Evolutionary conservation across 2,113 vertebrate species (phyloP).

Genomic region (Phylloscopus whistleri): DNA sequence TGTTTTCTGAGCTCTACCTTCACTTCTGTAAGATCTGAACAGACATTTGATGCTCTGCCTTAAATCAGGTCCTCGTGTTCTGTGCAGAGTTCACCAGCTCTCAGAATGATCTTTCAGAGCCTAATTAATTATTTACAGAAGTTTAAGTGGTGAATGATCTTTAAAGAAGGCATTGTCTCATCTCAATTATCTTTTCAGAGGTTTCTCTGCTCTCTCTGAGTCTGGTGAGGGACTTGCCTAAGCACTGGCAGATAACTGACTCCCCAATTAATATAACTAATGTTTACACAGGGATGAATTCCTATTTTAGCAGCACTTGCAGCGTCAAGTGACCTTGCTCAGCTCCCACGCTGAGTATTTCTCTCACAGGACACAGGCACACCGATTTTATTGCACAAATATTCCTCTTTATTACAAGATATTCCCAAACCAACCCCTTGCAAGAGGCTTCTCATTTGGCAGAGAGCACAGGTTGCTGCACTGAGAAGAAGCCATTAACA

Average conservation of each 20-base stretch:
- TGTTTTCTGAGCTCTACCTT: neutral
- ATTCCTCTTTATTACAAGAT: neutral
- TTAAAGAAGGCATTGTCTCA: conserved; percentile 15
- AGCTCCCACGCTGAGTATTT: neutral
- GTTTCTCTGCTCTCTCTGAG: neutral
- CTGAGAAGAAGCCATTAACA: neutral
- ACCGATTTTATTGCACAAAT: conserved; percentile 13
- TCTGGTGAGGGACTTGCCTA: neutral
- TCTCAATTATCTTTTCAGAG: conserved; percentile 8
- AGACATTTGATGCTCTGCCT: neutral
- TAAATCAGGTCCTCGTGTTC: neutral
- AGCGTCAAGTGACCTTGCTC: conserved; percentile 1
- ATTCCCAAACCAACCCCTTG: conserved; percentile 4
- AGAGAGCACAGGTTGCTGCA: neutral
- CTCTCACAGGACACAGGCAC: neutral
- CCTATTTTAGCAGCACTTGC: neutral
- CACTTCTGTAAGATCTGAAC: neutral
- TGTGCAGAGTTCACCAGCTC: neutral
- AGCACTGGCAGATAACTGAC: neutral
- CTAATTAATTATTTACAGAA: conserved; percentile 15
- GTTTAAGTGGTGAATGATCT: neutral
- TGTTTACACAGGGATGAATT: neutral
- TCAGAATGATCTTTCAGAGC: neutral
- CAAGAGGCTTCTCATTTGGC: neutral
- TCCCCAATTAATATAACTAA: conserved; percentile 45